A percentile compares a stretch with the other conserved stretches of the same genome.
Evolutionary conservation across 1,140 invertebrate species (phyloP).

Genomic region (Drosophila lowei): DNA sequence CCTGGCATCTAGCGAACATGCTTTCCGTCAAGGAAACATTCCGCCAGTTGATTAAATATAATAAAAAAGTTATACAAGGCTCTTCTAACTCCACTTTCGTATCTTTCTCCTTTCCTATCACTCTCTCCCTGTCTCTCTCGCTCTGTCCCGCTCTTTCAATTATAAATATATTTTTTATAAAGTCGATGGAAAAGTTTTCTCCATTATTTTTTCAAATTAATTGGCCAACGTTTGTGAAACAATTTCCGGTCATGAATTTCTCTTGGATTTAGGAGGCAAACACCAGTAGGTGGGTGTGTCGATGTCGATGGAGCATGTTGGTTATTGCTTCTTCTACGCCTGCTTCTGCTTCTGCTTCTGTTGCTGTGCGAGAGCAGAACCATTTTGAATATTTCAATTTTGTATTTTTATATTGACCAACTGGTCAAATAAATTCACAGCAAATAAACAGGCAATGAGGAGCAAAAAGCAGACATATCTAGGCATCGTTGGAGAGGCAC

Average conservation of each 20-base stretch:
- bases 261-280: constrained; percentile 48
- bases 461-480: constrained; percentile 1
- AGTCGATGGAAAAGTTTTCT: constrained; percentile 27
- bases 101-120: too few species aligned
- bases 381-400: constrained; percentile 68
- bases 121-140: neutral
- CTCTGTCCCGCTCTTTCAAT: constrained; percentile 18
- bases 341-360: neutral
- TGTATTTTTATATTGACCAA: constrained; percentile 51
- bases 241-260: constrained; percentile 79
- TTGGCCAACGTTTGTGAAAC: constrained; percentile 75
- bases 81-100: neutral
- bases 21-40: neutral
- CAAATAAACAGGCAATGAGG: constrained; percentile 46
- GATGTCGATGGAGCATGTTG: neutral
- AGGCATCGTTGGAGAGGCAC: neutral
- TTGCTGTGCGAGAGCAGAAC: neutral
- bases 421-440: constrained; percentile 53
- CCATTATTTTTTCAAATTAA: constrained; percentile 74
- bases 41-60: constrained; percentile 36
- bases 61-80: constrained; percentile 25
- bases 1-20: too few species aligned
- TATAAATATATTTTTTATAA: constrained; percentile 17
- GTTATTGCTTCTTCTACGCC: neutral
- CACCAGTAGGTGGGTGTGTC: constrained; percentile 2